Base-by-base conservation (phyloP, 2,888 invertebrate species). In the Argynnis bischoffii region DNA sequence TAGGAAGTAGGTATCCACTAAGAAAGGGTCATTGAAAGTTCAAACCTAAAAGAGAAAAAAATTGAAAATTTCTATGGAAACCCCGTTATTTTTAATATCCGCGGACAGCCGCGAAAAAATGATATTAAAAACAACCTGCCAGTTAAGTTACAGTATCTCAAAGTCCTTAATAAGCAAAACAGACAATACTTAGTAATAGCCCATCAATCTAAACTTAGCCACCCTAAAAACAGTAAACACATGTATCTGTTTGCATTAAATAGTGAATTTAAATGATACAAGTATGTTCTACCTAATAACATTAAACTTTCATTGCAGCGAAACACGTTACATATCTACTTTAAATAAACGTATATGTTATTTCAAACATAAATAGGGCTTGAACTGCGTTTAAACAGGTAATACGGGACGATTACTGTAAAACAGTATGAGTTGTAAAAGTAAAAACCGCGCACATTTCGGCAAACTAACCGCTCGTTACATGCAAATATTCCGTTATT, bases 401-500 rank as follows among this genome's bases (percentile, higher is more conserved):
- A 57, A 57, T 57, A 47, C 15, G 18, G 13, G 21, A 48, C 11
- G 47, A 59, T 26, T 26, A 5, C 21, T 59, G 16, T 48, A 59
- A 48, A 55, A 51, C 65, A 26, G 41, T 51, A 60, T 50, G n/a
- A 48, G 31, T 48, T 35, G 18, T 50, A 50, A 6, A 3, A 31
- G 72, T 70, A 76, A 76, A 75, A 75, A 76, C 76, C 72, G 72
- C 69, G 65, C 63, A 69, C 66, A 73, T 76, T 77, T 75, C 69
- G 75, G 72, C 67, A 55, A 72, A 69, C 70, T 67, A 73, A 75
- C 73, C 73, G 69, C 73, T 76, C 73, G 77, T 79, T 79, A 78
- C 69, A 79, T 79, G 78, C 75, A 79, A 79, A 79, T 78, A 70
- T 68, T 61, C 55, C 51, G 66, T 67, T 72, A 70, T 73, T 75